These are phyloP conservation scores for Chiloscyllium punctatum DNA, from an alignment of 2,797 vertebrate species.

Conservation along the genomic window DNA sequence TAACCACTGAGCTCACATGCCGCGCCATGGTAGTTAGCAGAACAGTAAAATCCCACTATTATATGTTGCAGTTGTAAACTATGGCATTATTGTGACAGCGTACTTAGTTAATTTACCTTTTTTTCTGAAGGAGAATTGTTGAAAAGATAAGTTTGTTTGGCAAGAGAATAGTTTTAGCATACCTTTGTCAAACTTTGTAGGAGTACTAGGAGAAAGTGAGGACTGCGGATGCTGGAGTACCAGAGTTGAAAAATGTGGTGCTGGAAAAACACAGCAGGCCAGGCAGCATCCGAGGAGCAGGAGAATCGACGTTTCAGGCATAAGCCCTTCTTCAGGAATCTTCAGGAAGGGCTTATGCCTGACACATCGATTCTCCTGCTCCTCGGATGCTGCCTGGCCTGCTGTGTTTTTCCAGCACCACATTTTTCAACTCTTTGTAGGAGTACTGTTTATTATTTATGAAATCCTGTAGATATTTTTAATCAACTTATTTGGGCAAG, in stretches of 20 bases:
- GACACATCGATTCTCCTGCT: too few relatives aligned
- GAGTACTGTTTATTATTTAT: conserved; percentile 46
- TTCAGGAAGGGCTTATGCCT: too few relatives aligned
- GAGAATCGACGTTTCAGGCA: too few relatives aligned
- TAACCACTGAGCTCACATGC: too few relatives aligned
- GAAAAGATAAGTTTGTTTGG: not conserved
- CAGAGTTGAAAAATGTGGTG: too few relatives aligned
- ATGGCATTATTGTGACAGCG: not conserved
- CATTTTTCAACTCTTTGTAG: conserved; percentile 36
- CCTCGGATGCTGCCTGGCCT: too few relatives aligned
- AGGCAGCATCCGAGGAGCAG: too few relatives aligned
- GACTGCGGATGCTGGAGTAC: too few relatives aligned
- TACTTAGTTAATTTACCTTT: not conserved
- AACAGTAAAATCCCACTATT: not conserved
- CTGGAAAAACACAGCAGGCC: too few relatives aligned
- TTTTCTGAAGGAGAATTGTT: not conserved
- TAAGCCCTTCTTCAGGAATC: too few relatives aligned
- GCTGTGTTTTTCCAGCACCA: too few relatives aligned
- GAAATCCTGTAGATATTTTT: not conserved
- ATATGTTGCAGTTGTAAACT: not conserved
- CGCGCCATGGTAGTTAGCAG: not conserved
- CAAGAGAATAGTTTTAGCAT: not conserved
- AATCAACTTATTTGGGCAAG: too few relatives aligned
- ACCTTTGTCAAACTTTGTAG: conserved; percentile 38
- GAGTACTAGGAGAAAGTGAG: conserved; percentile 39